Evolutionary conservation across 2,113 vertebrate genomes (phyloP).

Genomic region (Lynx canadensis): DNA sequence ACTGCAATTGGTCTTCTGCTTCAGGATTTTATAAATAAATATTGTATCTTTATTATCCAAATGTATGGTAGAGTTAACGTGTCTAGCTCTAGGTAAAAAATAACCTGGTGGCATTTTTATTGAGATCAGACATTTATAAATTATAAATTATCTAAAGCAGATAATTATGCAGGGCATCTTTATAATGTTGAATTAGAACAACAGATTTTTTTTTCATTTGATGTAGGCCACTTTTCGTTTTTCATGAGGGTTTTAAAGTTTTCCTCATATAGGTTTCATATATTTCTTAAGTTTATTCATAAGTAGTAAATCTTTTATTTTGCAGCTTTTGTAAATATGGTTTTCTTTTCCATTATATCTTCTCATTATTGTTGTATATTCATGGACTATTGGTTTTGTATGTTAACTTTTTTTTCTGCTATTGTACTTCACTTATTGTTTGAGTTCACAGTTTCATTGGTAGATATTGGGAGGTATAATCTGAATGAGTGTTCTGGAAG

Average conservation of each 20-base stretch:
- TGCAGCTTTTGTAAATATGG: background rate
- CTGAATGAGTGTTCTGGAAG: background rate
- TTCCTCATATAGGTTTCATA: background rate
- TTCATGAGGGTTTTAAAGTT: background rate
- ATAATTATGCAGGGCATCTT: background rate
- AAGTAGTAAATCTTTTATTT: background rate
- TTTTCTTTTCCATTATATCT: background rate
- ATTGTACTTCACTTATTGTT: background rate
- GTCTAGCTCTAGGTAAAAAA: background rate
- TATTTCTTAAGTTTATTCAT: background rate
- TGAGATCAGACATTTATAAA: background rate
- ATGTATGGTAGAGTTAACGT: background rate
- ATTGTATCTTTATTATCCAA: background rate
- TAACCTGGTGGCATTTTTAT: background rate
- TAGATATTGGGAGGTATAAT: background rate
- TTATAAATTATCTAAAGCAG: background rate
- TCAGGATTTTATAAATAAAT: background rate
- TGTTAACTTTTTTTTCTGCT: background rate
- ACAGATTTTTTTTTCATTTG: background rate
- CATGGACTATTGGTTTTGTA: background rate
- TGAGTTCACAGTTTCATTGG: background rate
- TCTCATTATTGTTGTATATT: background rate
- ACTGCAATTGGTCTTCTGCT: background rate
- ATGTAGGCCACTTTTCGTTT: background rate
- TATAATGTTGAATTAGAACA: background rate